Conservation (phyloP, 2,888 invertebrate genomes). For the Margaritifera margaritifera region DNA sequence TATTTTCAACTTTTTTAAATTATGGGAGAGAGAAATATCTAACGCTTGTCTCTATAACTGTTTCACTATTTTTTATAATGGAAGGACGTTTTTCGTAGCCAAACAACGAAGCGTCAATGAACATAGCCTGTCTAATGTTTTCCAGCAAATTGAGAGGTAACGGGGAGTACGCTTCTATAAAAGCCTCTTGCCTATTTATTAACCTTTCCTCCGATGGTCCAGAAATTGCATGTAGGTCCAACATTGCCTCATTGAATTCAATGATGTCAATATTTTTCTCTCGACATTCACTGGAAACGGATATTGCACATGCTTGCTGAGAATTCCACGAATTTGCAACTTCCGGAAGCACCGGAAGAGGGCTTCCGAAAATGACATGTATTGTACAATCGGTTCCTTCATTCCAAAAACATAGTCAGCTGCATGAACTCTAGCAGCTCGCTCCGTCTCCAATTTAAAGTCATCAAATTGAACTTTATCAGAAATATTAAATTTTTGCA, state of each 20-base stretch:
- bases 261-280: slow-evolving; percentile 14
- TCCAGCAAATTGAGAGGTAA: too few relatives aligned
- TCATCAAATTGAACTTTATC: slow-evolving; percentile 21
- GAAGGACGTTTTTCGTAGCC: too few relatives aligned
- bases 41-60: too few relatives aligned
- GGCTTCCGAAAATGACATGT: slow-evolving; percentile 31
- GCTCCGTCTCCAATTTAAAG: slow-evolving; percentile 33
- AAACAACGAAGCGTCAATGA: too few relatives aligned
- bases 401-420: slow-evolving; percentile 36
- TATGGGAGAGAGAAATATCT: too few relatives aligned
- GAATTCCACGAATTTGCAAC: slow-evolving; percentile 40
- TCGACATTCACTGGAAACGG: slow-evolving; percentile 20
- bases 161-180: slow-evolving; percentile 38
- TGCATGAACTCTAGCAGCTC: slow-evolving; percentile 31
- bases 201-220: slow-evolving; percentile 12
- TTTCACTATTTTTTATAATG: too few relatives aligned
- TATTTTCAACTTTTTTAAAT: too few relatives aligned
- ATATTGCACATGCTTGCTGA: slow-evolving; percentile 34
- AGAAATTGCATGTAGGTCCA: slow-evolving; percentile 29
- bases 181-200: slow-evolving; percentile 29
- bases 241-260: slow-evolving; percentile 23
- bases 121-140: too few relatives aligned
- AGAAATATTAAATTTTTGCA: slow-evolving; percentile 22
- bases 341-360: slow-evolving; percentile 39
- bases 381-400: slow-evolving; percentile 25